Conservation (phyloP, 2,113 vertebrate genomes). For the Dicentrarchus labrax region DNA sequence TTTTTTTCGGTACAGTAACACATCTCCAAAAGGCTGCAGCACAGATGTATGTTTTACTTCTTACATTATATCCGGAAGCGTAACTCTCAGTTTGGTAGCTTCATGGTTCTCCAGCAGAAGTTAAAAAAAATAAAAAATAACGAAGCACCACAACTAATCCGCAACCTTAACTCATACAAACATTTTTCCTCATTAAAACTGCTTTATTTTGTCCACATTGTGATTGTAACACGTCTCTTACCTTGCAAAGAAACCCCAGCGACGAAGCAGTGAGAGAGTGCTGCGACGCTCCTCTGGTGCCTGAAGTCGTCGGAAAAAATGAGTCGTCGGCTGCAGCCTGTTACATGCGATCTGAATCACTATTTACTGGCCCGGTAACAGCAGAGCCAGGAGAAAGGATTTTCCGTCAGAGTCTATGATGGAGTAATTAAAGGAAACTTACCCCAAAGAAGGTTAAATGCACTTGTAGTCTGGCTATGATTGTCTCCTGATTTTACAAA, state of each 20-base stretch:
- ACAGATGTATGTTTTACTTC: not conserved
- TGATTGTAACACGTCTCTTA: conserved; percentile 47
- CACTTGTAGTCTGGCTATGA: conserved; percentile 4
- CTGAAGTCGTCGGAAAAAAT: conserved; percentile 83
- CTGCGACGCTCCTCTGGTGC: conserved; percentile 46
- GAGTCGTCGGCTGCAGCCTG: conserved; percentile 72
- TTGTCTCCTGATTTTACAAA: not conserved
- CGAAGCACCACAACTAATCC: not conserved
- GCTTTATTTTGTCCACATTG: not conserved
- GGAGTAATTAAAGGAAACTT: conserved; percentile 15
- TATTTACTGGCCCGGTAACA: conserved; percentile 55
- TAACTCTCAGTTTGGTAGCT: not conserved
- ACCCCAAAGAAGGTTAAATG: not conserved
- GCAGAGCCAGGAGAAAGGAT: conserved; percentile 12
- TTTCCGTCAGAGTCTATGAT: conserved; percentile 32
- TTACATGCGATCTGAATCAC: conserved; percentile 49
- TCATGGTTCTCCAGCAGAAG: not conserved
- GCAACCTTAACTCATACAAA: not conserved
- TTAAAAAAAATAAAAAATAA: not conserved
- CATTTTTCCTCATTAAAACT: not conserved
- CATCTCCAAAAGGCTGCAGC: not conserved
- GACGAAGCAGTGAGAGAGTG: conserved; percentile 25
- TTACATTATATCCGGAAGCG: conserved; percentile 5
- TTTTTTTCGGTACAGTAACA: too few species aligned
- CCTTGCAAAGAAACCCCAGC: conserved; percentile 61